These are phyloP conservation scores for Botia almorhae DNA, from an alignment of 2,797 vertebrate genomes.

Conservation along the genomic window DNA sequence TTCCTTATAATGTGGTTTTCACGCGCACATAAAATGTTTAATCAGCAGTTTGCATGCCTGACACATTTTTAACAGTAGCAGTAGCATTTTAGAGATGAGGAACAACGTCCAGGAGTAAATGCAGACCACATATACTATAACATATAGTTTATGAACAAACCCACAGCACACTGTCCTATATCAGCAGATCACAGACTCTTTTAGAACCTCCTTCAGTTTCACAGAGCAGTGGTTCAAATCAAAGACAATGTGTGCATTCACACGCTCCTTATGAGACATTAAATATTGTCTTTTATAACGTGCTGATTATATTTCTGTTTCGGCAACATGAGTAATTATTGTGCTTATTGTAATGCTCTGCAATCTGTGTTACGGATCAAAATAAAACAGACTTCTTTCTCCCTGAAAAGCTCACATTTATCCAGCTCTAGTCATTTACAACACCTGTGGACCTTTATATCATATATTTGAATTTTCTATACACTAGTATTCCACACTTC, in stretches of 20 bases:
- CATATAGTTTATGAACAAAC: conserved; percentile 3
- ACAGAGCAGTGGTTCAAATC: background rate
- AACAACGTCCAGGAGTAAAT: background rate
- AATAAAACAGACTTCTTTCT: background rate
- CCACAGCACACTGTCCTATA: background rate
- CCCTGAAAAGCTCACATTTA: conserved; percentile 12
- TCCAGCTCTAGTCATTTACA: background rate
- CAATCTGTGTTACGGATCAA: background rate
- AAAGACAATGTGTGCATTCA: background rate
- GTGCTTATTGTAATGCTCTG: background rate
- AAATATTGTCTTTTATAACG: background rate
- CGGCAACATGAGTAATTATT: conserved; percentile 29
- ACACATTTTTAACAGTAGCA: background rate
- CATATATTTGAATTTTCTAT: no score
- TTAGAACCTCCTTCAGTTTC: no score
- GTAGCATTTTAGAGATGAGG: background rate
- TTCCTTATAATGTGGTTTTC: conserved; percentile 59
- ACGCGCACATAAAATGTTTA: background rate
- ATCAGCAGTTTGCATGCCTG: conserved; percentile 54
- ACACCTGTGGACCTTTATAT: no score
- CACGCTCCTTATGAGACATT: conserved; percentile 2
- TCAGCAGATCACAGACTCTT: background rate
- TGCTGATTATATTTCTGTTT: background rate
- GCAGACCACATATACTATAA: conserved; percentile 3
- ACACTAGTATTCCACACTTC: no score